Base-by-base conservation (phyloP, 2,113 vertebrate genomes). In the Platichthys flesus region DNA sequence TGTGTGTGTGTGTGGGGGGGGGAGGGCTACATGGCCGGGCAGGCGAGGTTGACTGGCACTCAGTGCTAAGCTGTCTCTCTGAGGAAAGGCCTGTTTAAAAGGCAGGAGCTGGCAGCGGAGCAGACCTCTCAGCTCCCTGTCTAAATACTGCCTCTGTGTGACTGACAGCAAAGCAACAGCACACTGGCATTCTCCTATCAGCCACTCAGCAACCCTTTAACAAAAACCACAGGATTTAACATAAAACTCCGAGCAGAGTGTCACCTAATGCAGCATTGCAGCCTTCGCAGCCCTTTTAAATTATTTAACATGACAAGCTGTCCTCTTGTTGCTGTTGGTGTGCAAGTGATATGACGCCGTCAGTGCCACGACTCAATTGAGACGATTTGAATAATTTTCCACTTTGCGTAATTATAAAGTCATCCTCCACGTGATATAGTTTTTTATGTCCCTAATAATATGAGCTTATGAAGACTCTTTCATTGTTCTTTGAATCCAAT, bases 61-160 rank as follows among this genome's bases (percentile, higher is more conserved):
- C 84, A 74, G 74, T 76, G 84, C 84, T 85, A 83, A 91, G 85
- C 85, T 90, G 91, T 91, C 91, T 93, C 89, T 93, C 89, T 84
- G 84, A 89, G 89, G 86, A 90, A 88, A 86, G 88, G 87, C 83
- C 88, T 91, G 90, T 90, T 89, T 92, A 90, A 90, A 89, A 92
- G 87, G 88, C 87, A 87, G 84, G 85, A 88, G 83, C 85, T 90
- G 88, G 89, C 90, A 89, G 90, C 67, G 20, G 75, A 82, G 85
- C 82, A 75, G 87, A 90, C 77, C 87, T 89, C 92, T 92, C 90
- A 89, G 88, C 86, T 91, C 83, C 77, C 91, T 93, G 91, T 93
- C 92, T 90, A 90, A 93, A 92, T 91, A 86, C 88, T 88, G 85
- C 85, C 85, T 87, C 81, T 77, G 81, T 78, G 88, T 91, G 91